phyloP scores from a whole-genome alignment of 2,888 invertebrate genomes.

The Epinotia nisella region DNA sequence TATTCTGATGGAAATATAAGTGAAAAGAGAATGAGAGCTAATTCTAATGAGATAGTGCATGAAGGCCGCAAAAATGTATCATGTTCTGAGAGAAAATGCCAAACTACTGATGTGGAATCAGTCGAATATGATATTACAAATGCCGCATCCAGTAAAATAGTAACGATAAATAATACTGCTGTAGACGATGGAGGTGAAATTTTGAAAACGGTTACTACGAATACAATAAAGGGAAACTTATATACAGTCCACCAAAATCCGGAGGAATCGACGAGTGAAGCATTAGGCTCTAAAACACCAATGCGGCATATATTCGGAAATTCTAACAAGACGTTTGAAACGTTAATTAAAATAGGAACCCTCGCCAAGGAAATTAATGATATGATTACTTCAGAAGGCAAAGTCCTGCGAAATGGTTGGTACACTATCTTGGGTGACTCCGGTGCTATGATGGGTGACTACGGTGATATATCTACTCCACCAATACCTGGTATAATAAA shows the following conservation, averaged over 20 bases:
- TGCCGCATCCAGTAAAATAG: neutral
- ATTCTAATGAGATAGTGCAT: neutral
- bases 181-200: too few species aligned
- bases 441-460: neutral
- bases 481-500: neutral
- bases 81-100: too few species aligned
- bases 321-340: constrained; percentile 6
- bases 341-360: constrained; percentile 12
- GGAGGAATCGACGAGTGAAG: neutral
- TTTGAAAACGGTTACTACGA: neutral
- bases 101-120: neutral
- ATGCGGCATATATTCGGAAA: neutral
- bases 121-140: neutral
- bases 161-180: neutral
- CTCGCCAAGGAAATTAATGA: constrained; percentile 10
- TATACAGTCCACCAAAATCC: neutral
- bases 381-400: neutral
- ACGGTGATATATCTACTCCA: neutral
- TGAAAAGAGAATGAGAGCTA: neutral
- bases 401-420: neutral
- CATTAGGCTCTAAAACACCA: too few species aligned
- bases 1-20: neutral
- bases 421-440: neutral
- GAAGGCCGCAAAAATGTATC: too few species aligned
- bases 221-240: neutral